These are phyloP conservation scores for Bombyx mandarina DNA, from an alignment of 1,140 invertebrate genomes.

Conservation along the genomic window DNA sequence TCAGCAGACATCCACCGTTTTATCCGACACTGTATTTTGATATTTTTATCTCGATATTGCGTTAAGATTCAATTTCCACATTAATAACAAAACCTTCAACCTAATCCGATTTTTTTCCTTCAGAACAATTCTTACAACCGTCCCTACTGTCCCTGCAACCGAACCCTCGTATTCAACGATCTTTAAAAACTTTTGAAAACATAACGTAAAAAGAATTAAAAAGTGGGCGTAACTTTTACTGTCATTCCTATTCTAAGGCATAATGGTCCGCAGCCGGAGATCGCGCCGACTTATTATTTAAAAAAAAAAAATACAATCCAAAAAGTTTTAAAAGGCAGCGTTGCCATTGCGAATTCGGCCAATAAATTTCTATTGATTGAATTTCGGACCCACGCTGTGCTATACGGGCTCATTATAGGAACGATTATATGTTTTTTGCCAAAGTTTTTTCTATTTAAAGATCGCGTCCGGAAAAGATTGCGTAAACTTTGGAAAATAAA, in stretches of 20 bases:
- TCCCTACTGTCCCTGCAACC: constrained; percentile 7
- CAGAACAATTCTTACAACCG: too few species aligned
- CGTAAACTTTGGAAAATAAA: too few species aligned
- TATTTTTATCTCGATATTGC: background rate
- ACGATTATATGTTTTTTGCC: constrained; percentile 39
- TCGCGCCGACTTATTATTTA: constrained; percentile 54
- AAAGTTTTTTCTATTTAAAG: background rate
- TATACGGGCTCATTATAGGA: constrained; percentile 66
- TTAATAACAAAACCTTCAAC: too few species aligned
- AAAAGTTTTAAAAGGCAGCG: constrained; percentile 54
- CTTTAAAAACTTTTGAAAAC: constrained; percentile 62
- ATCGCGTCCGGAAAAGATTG: too few species aligned
- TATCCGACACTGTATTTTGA: background rate
- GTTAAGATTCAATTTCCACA: too few species aligned
- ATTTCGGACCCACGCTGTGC: constrained; percentile 65
- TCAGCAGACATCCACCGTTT: too few species aligned
- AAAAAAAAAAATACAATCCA: constrained; percentile 31
- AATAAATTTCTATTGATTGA: constrained; percentile 69
- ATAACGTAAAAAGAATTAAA: constrained; percentile 53
- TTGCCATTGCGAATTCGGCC: constrained; percentile 61
- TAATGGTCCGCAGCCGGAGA: constrained; percentile 45
- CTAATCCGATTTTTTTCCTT: too few species aligned
- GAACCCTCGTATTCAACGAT: constrained; percentile 19
- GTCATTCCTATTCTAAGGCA: constrained; percentile 47
- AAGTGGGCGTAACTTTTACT: constrained; percentile 66